These are phyloP conservation scores for Strigamia crassipes DNA, from an alignment of 2,888 invertebrate species.

Conservation along the genomic window DNA sequence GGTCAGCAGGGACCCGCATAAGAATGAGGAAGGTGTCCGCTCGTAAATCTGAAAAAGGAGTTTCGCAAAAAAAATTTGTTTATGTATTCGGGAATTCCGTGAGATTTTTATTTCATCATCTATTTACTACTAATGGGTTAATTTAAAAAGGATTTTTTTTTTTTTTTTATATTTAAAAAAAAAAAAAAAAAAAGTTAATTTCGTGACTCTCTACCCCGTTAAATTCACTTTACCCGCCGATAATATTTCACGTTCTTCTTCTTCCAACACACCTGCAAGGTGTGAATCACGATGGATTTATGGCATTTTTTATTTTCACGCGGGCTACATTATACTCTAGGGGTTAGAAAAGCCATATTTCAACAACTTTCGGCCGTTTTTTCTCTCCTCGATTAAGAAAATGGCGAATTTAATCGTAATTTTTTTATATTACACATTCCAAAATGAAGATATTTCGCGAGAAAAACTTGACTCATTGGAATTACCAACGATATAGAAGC, in stretches of 20 bases:
- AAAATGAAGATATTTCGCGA: background rate
- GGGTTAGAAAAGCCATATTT: conserved; percentile 27
- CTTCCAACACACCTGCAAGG: conserved; percentile 28
- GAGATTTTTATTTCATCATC: no score
- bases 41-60: background rate
- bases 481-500: background rate
- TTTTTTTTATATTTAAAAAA: no score
- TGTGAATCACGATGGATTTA: conserved; percentile 37
- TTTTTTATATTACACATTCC: background rate
- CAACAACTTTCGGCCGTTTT: background rate
- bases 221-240: conserved; percentile 22
- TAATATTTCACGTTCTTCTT: conserved; percentile 7
- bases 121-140: background rate
- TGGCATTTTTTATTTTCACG: conserved; percentile 28
- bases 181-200: background rate
- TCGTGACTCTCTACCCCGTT: background rate
- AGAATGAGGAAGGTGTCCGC: conserved; percentile 33
- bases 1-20: conserved; percentile 25
- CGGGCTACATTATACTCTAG: background rate
- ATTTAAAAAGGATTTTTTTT: background rate
- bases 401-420: background rate
- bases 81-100: no score
- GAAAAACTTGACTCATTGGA: background rate
- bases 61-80: no score
- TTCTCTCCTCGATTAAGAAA: background rate